phyloP scores from a whole-genome alignment of 2,888 invertebrate species.

The Melieria crassipennis region DNA sequence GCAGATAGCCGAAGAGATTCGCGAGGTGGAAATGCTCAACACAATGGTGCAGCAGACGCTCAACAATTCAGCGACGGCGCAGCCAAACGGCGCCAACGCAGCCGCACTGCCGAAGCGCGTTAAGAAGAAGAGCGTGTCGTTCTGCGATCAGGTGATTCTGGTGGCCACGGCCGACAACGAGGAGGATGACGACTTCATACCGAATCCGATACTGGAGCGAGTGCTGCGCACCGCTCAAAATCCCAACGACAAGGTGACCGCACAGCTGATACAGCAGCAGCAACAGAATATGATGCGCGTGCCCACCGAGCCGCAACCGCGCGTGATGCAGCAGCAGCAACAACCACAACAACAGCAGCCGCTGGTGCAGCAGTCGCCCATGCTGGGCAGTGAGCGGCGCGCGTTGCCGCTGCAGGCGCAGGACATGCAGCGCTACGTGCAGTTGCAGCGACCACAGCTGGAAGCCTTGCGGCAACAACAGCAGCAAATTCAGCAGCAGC shows the following conservation, averaged over 20 bases:
- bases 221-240: conserved; percentile 83
- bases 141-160: conserved; percentile 92
- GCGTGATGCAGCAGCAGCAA: conserved; percentile 50
- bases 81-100: background rate
- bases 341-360: conserved; percentile 31
- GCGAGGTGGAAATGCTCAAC: conserved; percentile 70
- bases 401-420: conserved; percentile 45
- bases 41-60: conserved; percentile 68
- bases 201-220: conserved; percentile 88
- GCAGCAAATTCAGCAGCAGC: conserved; percentile 48
- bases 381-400: conserved; percentile 51
- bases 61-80: conserved; percentile 53
- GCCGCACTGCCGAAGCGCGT: conserved; percentile 70
- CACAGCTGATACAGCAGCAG: conserved; percentile 70
- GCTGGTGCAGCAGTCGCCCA: conserved; percentile 52
- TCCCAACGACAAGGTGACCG: conserved; percentile 66
- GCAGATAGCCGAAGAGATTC: conserved; percentile 70
- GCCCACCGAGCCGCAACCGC: conserved; percentile 63
- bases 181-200: conserved; percentile 89
- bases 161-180: conserved; percentile 94
- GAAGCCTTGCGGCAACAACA: conserved; percentile 52
- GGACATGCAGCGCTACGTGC: conserved; percentile 63
- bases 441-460: conserved; percentile 56
- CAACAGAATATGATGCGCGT: conserved; percentile 68
- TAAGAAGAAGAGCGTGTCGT: conserved; percentile 93